These are phyloP conservation scores for Gobio occitaniae DNA, from an alignment of 2,797 vertebrate genomes.

Conservation along the genomic window DNA sequence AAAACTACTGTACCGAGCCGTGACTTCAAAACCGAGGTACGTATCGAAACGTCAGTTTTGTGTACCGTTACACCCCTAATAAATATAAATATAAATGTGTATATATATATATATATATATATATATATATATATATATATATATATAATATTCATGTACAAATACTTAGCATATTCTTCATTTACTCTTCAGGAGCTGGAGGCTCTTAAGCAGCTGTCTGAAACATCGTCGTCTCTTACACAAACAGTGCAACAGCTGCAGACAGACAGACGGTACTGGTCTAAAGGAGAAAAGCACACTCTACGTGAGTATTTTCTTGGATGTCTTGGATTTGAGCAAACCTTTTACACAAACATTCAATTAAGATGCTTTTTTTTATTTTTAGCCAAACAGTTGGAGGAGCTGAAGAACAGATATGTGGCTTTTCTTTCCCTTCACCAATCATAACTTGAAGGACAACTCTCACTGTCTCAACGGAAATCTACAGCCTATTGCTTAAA, in stretches of 20 bases:
- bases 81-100: too few species aligned
- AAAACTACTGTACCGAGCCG: too few species aligned
- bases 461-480: not conserved
- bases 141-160: not conserved
- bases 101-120: too few species aligned
- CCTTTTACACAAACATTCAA: not conserved
- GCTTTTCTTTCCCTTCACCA: constrained; percentile 61
- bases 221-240: constrained; percentile 63
- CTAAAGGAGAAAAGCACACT: constrained; percentile 67
- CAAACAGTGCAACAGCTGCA: constrained; percentile 66
- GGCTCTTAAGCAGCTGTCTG: constrained; percentile 69
- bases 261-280: constrained; percentile 68
- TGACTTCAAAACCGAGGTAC: too few species aligned
- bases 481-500: not conserved
- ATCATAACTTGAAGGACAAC: constrained; percentile 9
- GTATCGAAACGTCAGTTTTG: too few species aligned
- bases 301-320: constrained; percentile 67
- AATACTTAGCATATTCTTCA: not conserved
- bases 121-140: too few species aligned
- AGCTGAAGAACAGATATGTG: constrained; percentile 64
- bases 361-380: not conserved
- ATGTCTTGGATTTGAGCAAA: not conserved
- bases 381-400: constrained; percentile 73
- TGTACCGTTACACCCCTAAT: too few species aligned
- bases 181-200: constrained; percentile 71